Percentiles rank a stretch among this genome's conserved stretches.
Conservation (phyloP, 2,797 vertebrate genomes). For the Schizopygopsis malacanthus region DNA sequence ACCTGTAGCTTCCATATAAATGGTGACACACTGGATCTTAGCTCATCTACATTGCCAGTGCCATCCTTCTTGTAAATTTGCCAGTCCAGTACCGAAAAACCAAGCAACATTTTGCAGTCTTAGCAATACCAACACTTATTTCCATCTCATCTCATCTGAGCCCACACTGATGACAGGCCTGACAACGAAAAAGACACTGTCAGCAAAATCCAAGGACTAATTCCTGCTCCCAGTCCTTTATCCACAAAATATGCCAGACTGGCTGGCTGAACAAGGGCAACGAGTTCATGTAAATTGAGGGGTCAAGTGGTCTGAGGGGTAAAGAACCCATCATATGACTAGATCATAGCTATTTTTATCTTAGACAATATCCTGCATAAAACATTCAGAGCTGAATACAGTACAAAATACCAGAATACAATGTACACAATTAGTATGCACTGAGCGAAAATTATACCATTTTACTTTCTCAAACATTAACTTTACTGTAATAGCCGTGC, state of each 20-base stretch:
- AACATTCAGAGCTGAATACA: neutral
- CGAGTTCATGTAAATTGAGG: neutral
- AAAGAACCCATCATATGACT: neutral
- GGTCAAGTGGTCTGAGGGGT: constrained; percentile 7
- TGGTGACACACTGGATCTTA: neutral
- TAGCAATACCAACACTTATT: neutral
- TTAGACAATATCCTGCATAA: neutral
- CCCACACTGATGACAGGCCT: neutral
- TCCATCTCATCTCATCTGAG: neutral
- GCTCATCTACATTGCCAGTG: neutral
- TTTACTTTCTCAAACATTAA: neutral
- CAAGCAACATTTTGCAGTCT: constrained; percentile 24
- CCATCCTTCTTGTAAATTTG: neutral
- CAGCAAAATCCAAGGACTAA: constrained; percentile 4
- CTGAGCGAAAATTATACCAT: neutral
- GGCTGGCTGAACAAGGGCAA: neutral
- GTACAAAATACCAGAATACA: neutral
- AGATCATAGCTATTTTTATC: neutral
- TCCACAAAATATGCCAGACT: neutral
- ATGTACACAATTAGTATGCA: neutral
- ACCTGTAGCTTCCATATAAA: neutral
- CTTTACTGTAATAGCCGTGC: neutral
- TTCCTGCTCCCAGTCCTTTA: neutral
- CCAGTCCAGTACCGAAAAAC: neutral
- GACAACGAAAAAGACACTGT: neutral